A percentile compares a stretch with the other conserved stretches of the same genome.
phyloP scores from a whole-genome alignment of 2,797 vertebrate genomes.

The Callimico goeldii region DNA sequence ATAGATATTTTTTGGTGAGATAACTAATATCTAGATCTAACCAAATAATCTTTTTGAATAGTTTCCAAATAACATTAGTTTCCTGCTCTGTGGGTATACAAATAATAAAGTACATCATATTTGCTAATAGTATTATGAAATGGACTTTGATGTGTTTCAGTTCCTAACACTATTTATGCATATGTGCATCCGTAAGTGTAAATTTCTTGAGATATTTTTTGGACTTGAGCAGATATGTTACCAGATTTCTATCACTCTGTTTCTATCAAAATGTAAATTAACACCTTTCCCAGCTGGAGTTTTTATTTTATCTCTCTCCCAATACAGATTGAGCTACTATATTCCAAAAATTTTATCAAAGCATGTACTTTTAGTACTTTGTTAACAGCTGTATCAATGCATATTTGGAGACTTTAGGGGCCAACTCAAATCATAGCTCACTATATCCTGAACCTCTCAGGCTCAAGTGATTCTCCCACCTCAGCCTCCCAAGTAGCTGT shows the following conservation, averaged over 20 bases:
- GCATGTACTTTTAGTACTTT: neutral
- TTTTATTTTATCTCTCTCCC: neutral
- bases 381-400: neutral
- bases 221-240: neutral
- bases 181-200: neutral
- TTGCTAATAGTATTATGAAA: neutral
- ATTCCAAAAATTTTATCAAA: neutral
- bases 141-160: neutral
- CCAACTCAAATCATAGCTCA: neutral
- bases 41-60: neutral
- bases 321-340: neutral
- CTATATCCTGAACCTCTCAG: neutral
- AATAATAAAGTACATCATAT: neutral
- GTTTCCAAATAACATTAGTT: constrained; percentile 14
- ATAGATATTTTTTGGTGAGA: neutral
- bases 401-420: neutral
- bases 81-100: neutral
- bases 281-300: neutral
- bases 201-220: neutral
- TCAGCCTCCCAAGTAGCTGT: neutral
- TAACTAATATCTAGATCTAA: neutral
- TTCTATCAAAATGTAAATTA: neutral
- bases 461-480: neutral
- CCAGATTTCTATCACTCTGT: neutral
- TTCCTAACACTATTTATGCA: neutral